Evolutionary conservation across 2,888 invertebrate genomes (phyloP).

Genomic region (Matsumyia berberina): DNA sequence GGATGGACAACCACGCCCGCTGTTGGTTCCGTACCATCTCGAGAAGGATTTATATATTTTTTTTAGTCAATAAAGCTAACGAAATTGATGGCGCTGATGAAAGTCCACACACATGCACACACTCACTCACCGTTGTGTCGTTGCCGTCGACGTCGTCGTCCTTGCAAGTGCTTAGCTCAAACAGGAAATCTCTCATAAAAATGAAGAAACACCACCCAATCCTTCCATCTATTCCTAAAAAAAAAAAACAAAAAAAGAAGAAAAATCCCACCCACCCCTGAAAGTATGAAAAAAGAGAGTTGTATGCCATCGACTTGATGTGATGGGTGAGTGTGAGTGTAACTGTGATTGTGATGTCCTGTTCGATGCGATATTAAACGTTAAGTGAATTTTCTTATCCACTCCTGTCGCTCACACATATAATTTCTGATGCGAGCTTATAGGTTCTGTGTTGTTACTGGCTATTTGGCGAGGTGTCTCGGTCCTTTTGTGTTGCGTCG

Average conservation of each 20-base stretch:
- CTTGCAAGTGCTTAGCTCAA: constrained; percentile 52
- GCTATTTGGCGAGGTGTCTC: constrained; percentile 35
- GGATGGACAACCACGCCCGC: not conserved
- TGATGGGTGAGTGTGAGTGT: constrained; percentile 34
- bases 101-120: constrained; percentile 7
- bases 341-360: constrained; percentile 66
- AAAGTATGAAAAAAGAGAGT: constrained; percentile 18
- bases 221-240: not conserved
- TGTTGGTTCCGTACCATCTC: not conserved
- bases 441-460: constrained; percentile 42
- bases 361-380: constrained; percentile 61
- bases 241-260: constrained; percentile 11
- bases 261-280: not conserved
- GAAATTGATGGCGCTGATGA: constrained; percentile 46
- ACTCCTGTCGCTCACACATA: constrained; percentile 30
- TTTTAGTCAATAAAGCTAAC: constrained; percentile 60
- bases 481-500: not conserved
- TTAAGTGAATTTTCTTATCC: constrained; percentile 58
- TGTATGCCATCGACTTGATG: constrained; percentile 36
- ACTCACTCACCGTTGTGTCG: not conserved
- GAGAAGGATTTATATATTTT: constrained; percentile 11
- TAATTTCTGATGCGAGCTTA: constrained; percentile 30
- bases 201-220: constrained; percentile 26
- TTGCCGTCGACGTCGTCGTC: constrained; percentile 10
- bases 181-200: constrained; percentile 68